Percentiles rank a stretch among this genome's conserved stretches.
Conservation (phyloP, 2,113 vertebrate genomes). For the Barnardius zonarius region DNA sequence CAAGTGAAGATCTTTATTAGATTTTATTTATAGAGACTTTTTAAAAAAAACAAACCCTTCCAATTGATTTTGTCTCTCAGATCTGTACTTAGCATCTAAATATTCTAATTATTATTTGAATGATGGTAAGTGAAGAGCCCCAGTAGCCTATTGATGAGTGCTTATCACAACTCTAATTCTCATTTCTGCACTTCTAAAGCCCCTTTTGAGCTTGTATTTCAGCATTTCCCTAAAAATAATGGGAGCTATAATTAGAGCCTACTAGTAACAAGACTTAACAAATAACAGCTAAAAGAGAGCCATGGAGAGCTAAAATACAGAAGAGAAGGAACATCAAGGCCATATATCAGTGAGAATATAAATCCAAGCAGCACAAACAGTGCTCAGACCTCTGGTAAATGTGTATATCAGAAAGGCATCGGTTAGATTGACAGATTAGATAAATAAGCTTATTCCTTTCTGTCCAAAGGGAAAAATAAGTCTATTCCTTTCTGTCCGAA, state of each 20-base stretch:
- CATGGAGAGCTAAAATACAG: constrained; percentile 8
- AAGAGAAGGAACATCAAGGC: neutral
- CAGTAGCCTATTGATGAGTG: constrained; percentile 9
- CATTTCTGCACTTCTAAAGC: constrained; percentile 39
- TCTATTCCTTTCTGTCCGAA: neutral
- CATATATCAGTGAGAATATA: neutral
- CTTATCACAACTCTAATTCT: constrained; percentile 54
- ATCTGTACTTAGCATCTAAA: constrained; percentile 45
- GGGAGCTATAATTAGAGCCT: constrained; percentile 49
- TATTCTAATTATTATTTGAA: constrained; percentile 65
- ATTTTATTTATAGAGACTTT: neutral
- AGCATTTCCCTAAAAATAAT: constrained; percentile 45
- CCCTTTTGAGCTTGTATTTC: constrained; percentile 31
- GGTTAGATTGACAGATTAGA: constrained; percentile 20
- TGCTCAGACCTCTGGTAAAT: neutral
- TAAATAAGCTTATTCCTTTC: neutral
- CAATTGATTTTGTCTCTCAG: constrained; percentile 25
- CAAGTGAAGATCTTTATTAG: too few species aligned
- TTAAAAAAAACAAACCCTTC: neutral
- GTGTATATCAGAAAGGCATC: neutral
- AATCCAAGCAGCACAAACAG: constrained; percentile 26
- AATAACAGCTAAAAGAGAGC: constrained; percentile 47
- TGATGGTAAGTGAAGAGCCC: constrained; percentile 36
- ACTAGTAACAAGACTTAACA: constrained; percentile 33
- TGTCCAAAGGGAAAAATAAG: neutral